Conservation (phyloP, 2,113 vertebrate species). For the Mus musculus region DNA sequence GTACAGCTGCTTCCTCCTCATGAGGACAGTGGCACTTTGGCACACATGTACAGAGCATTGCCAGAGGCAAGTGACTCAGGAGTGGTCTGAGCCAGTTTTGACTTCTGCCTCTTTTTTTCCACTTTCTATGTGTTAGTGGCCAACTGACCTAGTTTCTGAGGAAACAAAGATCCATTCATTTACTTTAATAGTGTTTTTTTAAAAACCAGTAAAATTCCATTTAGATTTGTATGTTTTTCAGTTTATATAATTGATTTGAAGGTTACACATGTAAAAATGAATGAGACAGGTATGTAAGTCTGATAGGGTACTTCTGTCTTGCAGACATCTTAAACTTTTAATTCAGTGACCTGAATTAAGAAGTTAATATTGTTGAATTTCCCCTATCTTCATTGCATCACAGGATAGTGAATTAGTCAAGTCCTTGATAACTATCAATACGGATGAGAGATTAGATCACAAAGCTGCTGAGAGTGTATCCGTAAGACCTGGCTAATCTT, state of each 20-base stretch:
- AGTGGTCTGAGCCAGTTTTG: slow-evolving; percentile 26
- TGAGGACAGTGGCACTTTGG: neutral
- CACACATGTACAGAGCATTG: neutral
- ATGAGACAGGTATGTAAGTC: neutral
- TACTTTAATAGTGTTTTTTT: slow-evolving; percentile 47
- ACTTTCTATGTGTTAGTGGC: slow-evolving; percentile 7
- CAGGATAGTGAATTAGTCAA: neutral
- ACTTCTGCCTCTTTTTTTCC: neutral
- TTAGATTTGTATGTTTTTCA: slow-evolving; percentile 29
- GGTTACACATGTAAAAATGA: neutral
- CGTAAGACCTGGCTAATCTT: neutral
- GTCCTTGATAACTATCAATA: neutral
- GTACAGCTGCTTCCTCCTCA: slow-evolving; percentile 2
- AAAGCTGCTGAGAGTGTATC: neutral
- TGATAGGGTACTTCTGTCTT: neutral
- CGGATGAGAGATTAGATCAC: neutral
- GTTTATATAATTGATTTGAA: slow-evolving; percentile 49
- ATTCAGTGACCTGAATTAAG: neutral
- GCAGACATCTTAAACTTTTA: neutral
- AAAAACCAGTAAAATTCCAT: slow-evolving; percentile 37
- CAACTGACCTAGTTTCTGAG: slow-evolving; percentile 63
- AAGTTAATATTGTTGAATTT: neutral
- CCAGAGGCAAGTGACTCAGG: slow-evolving; percentile 4
- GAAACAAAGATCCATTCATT: slow-evolving; percentile 14
- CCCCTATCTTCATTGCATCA: neutral